Evolutionary conservation across 2,888 invertebrate genomes (phyloP), one percentile per base, ranked within the genome.

Genomic region (Nymphalis urticae): DNA sequence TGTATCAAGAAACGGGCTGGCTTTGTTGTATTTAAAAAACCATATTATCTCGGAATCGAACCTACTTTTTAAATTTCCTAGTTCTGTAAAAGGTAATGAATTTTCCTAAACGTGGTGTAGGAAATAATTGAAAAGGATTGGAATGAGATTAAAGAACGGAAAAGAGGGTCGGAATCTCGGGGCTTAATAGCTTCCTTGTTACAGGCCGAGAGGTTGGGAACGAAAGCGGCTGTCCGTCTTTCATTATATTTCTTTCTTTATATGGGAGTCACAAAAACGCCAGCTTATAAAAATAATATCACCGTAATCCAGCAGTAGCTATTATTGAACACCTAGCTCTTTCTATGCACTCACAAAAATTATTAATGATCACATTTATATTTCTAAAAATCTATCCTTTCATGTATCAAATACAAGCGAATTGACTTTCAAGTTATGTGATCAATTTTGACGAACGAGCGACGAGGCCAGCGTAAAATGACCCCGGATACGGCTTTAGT

Each of bases 401-500:
- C 24, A 13, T 13, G 53, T 53, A 53, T 53, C 53, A 24, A 42
- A 21, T 24, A 53, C 24, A 24, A 53, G 24, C 4, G 53, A 24
- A 53, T 53, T 53, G 53, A 53, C 24, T 53, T 21, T 53, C 24
- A 53, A 66, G 65, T 50, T 69, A 27, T 69, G 53, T 24, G 56
- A 58, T 64, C 56, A 21, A 32, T 58, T 19, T 21, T 17, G 48
- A n/a, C 7, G 24, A 16, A 16, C 50, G 24, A 17, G n/a, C 36
- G n/a, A 47, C 7, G 36, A 19, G 48, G 47, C 68, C 64, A 67
- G 56, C 19, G 13, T 19, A 47, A 42, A 1, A 13, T 24, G 65
- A 63, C 50, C 63, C 36, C 48, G 9, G 10, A 13, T n/a, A 13
- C 27, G 7, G 19, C n/a, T 19, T 16, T 19, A 10, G 32, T 21